phyloP scores from a whole-genome alignment of 2,113 vertebrate genomes.

The Thalassarche chlororhynchos region DNA sequence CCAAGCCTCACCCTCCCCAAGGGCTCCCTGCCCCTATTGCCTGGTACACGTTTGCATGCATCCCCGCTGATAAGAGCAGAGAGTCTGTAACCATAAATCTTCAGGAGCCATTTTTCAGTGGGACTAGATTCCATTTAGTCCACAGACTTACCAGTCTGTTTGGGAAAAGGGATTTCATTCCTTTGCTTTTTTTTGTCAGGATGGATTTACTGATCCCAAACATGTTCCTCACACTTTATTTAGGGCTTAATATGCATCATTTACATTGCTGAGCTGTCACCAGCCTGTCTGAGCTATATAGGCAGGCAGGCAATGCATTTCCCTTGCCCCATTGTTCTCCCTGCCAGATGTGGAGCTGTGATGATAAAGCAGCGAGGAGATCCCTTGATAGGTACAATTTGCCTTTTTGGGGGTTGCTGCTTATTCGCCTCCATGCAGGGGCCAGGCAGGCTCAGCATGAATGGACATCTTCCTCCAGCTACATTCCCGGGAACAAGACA shows the following conservation, averaged over 20 bases:
- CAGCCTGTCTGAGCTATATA: conserved; percentile 7
- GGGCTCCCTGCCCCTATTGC: neutral
- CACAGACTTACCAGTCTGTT: neutral
- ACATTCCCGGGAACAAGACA: neutral
- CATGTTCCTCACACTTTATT: conserved; percentile 56
- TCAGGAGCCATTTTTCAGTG: neutral
- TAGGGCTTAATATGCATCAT: conserved; percentile 27
- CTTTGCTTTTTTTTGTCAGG: conserved; percentile 41
- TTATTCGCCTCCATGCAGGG: neutral
- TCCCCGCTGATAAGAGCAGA: neutral
- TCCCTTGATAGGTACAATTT: neutral
- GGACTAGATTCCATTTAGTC: neutral
- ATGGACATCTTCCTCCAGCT: neutral
- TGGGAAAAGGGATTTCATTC: conserved; percentile 42
- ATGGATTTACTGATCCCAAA: conserved; percentile 54
- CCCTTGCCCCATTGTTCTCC: conserved; percentile 3
- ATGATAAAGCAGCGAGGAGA: neutral
- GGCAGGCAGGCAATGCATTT: neutral
- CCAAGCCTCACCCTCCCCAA: neutral
- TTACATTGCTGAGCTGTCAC: conserved; percentile 49
- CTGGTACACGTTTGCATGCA: neutral
- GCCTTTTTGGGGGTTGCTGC: neutral
- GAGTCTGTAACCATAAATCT: neutral
- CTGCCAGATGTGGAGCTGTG: conserved; percentile 30
- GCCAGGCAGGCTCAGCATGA: neutral